Conservation (phyloP, 2,113 vertebrate genomes). For the Amphiprion percula region DNA sequence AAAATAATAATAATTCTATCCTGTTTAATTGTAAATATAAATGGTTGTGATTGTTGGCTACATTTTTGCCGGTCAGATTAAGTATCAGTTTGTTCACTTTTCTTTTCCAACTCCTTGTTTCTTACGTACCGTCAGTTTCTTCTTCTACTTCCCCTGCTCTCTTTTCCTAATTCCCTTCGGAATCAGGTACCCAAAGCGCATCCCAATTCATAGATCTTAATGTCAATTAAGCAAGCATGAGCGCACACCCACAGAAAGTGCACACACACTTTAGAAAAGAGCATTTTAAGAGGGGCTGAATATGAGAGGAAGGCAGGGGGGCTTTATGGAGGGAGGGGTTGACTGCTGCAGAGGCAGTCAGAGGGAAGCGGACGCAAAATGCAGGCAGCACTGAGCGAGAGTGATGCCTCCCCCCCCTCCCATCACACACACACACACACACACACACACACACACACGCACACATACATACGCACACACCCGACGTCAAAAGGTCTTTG, state of each 20-base stretch:
- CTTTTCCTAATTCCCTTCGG: constrained; percentile 19
- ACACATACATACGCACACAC: not conserved
- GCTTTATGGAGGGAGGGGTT: constrained; percentile 46
- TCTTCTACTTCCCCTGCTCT: constrained; percentile 19
- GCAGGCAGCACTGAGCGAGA: constrained; percentile 44
- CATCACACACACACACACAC: not conserved
- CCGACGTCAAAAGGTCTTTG: constrained; percentile 80
- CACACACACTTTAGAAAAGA: constrained; percentile 38
- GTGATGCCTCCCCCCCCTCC: not conserved
- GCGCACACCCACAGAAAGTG: constrained; percentile 28
- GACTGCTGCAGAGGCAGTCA: constrained; percentile 56
- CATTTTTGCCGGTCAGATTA: too few species aligned
- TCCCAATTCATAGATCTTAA: constrained; percentile 59
- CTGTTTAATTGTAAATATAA: too few species aligned
- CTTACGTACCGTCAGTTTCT: not conserved
- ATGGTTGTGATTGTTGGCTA: too few species aligned
- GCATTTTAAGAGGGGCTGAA: constrained; percentile 54
- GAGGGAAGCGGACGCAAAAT: constrained; percentile 60
- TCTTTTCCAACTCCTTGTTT: too few species aligned
- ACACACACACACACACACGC: too few species aligned
- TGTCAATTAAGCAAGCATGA: constrained; percentile 59
- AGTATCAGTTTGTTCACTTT: too few species aligned
- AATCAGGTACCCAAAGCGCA: constrained; percentile 54
- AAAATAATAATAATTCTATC: not conserved
- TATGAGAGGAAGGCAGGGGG: constrained; percentile 19